Conservation (phyloP, 2,797 vertebrate species). For the Erethizon dorsatum region DNA sequence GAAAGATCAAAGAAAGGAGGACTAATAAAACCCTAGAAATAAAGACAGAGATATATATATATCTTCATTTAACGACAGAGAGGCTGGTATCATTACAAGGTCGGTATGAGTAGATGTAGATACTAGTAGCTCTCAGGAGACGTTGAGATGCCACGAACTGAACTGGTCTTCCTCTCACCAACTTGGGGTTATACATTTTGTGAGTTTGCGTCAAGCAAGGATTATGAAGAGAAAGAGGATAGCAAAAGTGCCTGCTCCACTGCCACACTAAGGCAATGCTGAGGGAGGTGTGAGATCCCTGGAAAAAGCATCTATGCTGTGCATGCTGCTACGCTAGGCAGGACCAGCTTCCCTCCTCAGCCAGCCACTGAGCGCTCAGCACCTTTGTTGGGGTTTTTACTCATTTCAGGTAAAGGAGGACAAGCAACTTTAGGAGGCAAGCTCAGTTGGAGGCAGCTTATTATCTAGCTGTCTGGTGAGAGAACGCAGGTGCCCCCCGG, state of each 20-base stretch:
- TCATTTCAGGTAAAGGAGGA: background rate
- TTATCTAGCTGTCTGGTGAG: background rate
- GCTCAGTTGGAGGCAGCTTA: background rate
- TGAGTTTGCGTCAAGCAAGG: background rate
- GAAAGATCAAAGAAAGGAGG: background rate
- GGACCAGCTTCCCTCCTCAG: background rate
- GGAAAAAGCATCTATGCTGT: background rate
- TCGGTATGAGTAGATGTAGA: background rate
- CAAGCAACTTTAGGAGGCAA: background rate
- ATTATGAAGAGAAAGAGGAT: background rate
- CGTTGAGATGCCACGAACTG: background rate
- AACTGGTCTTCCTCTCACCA: background rate
- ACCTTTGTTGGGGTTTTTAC: too few relatives aligned
- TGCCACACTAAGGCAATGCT: background rate
- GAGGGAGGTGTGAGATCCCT: background rate
- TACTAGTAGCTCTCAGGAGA: background rate
- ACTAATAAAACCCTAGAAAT: background rate
- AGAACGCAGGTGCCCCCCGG: fast-evolving
- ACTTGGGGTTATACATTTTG: background rate
- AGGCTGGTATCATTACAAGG: background rate
- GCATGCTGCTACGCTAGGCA: fast-evolving
- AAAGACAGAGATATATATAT: background rate
- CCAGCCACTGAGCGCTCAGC: background rate
- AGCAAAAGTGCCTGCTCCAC: background rate
- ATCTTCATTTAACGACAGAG: background rate